Conservation (phyloP, 2,797 vertebrate genomes). For the Sebastolobus alascanus region DNA sequence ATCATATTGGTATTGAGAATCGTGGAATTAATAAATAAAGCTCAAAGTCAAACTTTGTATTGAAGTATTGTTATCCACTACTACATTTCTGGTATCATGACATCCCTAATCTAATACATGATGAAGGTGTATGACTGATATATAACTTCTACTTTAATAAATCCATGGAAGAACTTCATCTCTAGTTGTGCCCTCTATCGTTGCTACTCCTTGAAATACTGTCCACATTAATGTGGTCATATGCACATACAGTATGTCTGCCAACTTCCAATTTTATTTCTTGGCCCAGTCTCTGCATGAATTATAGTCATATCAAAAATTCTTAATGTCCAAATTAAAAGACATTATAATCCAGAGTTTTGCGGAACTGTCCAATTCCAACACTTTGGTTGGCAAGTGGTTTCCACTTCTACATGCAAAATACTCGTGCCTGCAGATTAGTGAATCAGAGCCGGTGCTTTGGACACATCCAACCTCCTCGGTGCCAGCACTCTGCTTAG, state of each 20-base stretch:
- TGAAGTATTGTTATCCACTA: too few species aligned
- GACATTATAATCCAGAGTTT: neutral
- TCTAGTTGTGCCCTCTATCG: neutral
- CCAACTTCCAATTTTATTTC: neutral
- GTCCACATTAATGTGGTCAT: neutral
- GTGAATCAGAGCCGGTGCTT: neutral
- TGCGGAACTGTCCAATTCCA: neutral
- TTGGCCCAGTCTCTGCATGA: neutral
- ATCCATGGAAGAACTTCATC: neutral
- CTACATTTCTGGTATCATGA: too few species aligned
- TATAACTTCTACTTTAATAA: neutral
- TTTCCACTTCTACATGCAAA: constrained; percentile 1
- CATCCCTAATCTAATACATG: too few species aligned
- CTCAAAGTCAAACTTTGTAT: too few species aligned
- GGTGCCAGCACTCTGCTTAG: neutral
- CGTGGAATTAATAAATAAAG: too few species aligned
- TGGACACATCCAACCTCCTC: neutral
- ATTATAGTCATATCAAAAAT: neutral
- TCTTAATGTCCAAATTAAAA: neutral
- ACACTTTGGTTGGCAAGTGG: neutral
- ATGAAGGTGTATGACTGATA: neutral
- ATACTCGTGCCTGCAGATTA: neutral
- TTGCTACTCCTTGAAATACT: neutral
- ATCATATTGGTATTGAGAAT: too few species aligned
- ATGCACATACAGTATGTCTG: neutral